Conservation (phyloP, 2,113 vertebrate genomes). For the Eublepharis macularius region DNA sequence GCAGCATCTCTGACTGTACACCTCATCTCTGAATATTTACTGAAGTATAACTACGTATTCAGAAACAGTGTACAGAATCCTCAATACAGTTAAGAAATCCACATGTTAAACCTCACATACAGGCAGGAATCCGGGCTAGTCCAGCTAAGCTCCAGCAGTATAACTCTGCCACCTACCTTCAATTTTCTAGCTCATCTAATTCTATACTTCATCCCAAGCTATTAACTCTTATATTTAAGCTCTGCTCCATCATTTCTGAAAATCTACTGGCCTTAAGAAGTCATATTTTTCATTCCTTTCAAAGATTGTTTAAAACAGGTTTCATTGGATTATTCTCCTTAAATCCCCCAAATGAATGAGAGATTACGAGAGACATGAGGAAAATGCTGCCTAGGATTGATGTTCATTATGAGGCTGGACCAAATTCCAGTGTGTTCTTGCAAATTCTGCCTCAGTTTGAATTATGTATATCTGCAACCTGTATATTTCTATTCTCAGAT, state of each 20-base stretch:
- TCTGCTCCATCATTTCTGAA: neutral
- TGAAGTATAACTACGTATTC: neutral
- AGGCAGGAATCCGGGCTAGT: neutral
- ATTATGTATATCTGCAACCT: slow-evolving; percentile 50
- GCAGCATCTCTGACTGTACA: no score
- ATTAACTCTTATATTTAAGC: neutral
- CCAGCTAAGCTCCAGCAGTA: neutral
- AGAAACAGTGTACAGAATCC: neutral
- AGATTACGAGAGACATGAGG: slow-evolving; percentile 21
- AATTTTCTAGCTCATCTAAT: neutral
- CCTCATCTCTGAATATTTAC: neutral
- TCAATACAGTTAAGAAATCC: neutral
- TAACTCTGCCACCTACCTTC: neutral
- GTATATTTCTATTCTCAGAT: slow-evolving; percentile 41
- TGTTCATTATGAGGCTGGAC: slow-evolving; percentile 34
- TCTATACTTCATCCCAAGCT: neutral
- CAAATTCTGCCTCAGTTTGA: slow-evolving; percentile 34
- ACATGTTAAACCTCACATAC: neutral
- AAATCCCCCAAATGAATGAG: neutral
- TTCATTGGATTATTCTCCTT: slow-evolving; percentile 23
- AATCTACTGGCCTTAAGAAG: neutral
- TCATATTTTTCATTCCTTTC: neutral
- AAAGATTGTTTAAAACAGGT: slow-evolving; percentile 18
- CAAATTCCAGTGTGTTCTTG: slow-evolving; percentile 40
- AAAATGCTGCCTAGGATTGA: slow-evolving; percentile 27